Percentiles rank a stretch among this genome's conserved stretches.
phyloP scores from a whole-genome alignment of 2,888 invertebrate genomes.

The Nymphalis urticae region DNA sequence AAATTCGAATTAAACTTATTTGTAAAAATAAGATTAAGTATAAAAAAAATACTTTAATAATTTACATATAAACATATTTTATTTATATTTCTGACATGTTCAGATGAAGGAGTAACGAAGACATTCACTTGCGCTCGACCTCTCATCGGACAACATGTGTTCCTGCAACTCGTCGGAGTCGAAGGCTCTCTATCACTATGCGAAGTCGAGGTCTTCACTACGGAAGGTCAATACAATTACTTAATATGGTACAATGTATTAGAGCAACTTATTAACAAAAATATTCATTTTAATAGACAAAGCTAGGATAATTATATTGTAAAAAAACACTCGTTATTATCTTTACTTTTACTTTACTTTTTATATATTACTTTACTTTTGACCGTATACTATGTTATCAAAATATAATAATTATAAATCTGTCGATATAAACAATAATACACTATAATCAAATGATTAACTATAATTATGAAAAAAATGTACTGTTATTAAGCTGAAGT shows the following conservation, averaged over 20 bases:
- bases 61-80: background rate
- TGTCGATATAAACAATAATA: too few relatives aligned
- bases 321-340: too few relatives aligned
- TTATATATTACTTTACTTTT: too few relatives aligned
- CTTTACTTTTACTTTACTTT: too few relatives aligned
- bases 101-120: conserved; percentile 95
- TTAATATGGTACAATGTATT: conserved; percentile 13
- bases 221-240: conserved; percentile 84
- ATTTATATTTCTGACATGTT: conserved; percentile 49
- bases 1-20: too few relatives aligned
- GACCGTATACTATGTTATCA: too few relatives aligned
- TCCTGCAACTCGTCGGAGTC: conserved; percentile 93
- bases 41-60: background rate
- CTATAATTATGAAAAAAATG: too few relatives aligned
- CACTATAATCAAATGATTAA: too few relatives aligned
- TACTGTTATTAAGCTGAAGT: too few relatives aligned
- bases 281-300: background rate
- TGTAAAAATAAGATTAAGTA: too few relatives aligned
- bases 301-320: too few relatives aligned
- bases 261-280: background rate
- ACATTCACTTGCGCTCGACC: conserved; percentile 93
- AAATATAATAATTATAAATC: too few relatives aligned
- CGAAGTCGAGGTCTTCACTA: conserved; percentile 95
- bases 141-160: conserved; percentile 92
- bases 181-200: conserved; percentile 94